phyloP scores from a whole-genome alignment of 2,113 vertebrate genomes.

The Xenopus borealis region DNA sequence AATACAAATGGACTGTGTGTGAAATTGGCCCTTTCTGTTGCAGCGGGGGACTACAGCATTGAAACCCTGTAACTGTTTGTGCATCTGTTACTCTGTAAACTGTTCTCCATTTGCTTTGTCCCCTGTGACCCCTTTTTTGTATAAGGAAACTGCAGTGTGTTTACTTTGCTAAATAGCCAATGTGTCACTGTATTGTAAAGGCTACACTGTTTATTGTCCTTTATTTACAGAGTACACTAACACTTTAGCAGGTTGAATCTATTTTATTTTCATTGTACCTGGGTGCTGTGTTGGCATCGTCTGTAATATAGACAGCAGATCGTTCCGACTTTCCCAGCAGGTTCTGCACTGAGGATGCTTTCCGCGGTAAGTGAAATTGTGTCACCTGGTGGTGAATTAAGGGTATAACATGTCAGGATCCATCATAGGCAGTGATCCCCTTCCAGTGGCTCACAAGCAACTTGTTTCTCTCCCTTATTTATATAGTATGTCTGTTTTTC shows the following conservation, averaged over 20 bases:
- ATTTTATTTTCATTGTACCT: constrained; percentile 59
- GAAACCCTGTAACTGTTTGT: no score
- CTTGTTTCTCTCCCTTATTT: background rate
- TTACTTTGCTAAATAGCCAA: background rate
- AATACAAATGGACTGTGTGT: no score
- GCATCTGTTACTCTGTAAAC: no score
- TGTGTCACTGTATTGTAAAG: constrained; percentile 60
- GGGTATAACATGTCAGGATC: constrained; percentile 51
- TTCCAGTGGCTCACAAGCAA: no score
- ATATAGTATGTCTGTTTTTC: no score
- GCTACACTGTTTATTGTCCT: background rate
- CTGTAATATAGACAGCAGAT: constrained; percentile 71
- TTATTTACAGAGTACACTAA: constrained; percentile 45
- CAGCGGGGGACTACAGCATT: no score
- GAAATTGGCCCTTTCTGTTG: no score
- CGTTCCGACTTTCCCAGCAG: constrained; percentile 75
- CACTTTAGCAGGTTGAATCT: background rate
- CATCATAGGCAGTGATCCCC: background rate
- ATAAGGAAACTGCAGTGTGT: background rate
- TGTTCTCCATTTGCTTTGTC: no score
- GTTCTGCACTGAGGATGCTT: constrained; percentile 81
- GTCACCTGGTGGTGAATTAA: constrained; percentile 75
- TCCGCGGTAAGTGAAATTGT: constrained; percentile 77
- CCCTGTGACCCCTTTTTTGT: background rate
- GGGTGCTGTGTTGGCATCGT: constrained; percentile 60